Percentiles rank a stretch among this genome's conserved stretches.
These are phyloP conservation scores for Telmatherina bonti DNA, from an alignment of 2,797 vertebrate species.

Conservation along the genomic window DNA sequence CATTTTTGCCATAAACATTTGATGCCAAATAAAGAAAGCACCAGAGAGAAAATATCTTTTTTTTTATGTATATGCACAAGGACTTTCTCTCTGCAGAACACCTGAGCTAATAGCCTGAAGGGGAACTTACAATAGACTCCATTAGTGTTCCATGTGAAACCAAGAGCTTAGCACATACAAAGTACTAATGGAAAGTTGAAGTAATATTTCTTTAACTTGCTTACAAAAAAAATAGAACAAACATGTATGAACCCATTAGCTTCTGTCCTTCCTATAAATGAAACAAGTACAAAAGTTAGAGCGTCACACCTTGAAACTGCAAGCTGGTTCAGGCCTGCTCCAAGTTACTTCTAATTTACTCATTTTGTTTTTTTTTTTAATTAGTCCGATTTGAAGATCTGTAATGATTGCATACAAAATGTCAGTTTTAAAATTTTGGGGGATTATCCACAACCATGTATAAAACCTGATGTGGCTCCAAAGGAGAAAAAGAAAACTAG, in stretches of 20 bases:
- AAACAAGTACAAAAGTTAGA: background rate
- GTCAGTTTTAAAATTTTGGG: too few species aligned
- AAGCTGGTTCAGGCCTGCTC: background rate
- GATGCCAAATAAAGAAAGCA: background rate
- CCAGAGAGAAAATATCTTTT: background rate
- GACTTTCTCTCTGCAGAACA: background rate
- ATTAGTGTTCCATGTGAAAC: background rate
- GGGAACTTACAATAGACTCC: background rate
- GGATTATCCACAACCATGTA: too few species aligned
- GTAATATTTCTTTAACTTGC: slow-evolving; percentile 1
- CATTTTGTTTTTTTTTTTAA: background rate
- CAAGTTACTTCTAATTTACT: too few species aligned
- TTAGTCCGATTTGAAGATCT: too few species aligned
- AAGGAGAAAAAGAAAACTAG: too few species aligned
- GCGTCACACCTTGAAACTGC: background rate
- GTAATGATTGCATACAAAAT: too few species aligned
- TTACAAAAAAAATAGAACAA: background rate
- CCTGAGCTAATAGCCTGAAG: slow-evolving; percentile 12
- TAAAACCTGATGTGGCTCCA: too few species aligned
- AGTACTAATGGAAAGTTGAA: slow-evolving; percentile 13
- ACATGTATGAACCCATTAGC: background rate
- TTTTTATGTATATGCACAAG: background rate
- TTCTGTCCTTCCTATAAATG: background rate
- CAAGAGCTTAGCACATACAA: slow-evolving; percentile 1
- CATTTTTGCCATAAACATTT: slow-evolving; percentile 1